Percentiles rank a stretch among this genome's conserved stretches.
Evolutionary conservation across 2,113 vertebrate genomes (phyloP).

Genomic region (Forbesichthys agassizii): DNA sequence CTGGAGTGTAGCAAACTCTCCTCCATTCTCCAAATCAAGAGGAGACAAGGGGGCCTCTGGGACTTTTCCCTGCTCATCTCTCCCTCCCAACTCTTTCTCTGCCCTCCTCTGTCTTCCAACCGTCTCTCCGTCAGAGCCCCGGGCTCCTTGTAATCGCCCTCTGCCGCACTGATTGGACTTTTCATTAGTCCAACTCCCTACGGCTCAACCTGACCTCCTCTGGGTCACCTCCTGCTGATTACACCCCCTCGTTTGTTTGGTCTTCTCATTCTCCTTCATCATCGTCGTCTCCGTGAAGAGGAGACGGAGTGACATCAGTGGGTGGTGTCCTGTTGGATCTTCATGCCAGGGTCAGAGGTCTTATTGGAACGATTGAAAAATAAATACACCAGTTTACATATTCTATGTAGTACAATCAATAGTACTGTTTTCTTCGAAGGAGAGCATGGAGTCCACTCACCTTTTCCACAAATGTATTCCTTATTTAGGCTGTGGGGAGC

Average conservation of each 20-base stretch:
- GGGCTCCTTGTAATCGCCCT: slow-evolving; percentile 71
- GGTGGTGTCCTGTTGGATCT: slow-evolving; percentile 24
- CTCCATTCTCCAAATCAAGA: not conserved
- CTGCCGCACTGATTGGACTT: slow-evolving; percentile 74
- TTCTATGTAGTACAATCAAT: no score
- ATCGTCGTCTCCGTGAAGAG: slow-evolving; percentile 46
- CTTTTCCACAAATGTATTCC: no score
- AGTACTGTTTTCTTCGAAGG: no score
- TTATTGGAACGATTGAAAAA: slow-evolving; percentile 4
- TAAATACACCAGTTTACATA: not conserved
- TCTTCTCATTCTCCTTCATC: slow-evolving; percentile 4
- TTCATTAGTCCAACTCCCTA: slow-evolving; percentile 76
- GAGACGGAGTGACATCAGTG: slow-evolving; percentile 41
- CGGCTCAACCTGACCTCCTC: slow-evolving; percentile 68
- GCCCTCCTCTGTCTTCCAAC: slow-evolving; percentile 14
- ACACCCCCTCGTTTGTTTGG: slow-evolving; percentile 36
- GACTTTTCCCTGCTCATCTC: slow-evolving; percentile 36
- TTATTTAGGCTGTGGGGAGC: no score
- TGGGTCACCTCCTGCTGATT: slow-evolving; percentile 76
- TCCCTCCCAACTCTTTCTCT: not conserved
- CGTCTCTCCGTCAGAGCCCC: slow-evolving; percentile 61
- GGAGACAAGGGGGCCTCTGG: not conserved
- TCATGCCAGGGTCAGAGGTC: slow-evolving; percentile 18
- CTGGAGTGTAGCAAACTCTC: slow-evolving; percentile 19
- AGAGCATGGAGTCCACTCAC: no score